Conservation (phyloP, 2,113 vertebrate genomes). For the Actinemys pallida region DNA sequence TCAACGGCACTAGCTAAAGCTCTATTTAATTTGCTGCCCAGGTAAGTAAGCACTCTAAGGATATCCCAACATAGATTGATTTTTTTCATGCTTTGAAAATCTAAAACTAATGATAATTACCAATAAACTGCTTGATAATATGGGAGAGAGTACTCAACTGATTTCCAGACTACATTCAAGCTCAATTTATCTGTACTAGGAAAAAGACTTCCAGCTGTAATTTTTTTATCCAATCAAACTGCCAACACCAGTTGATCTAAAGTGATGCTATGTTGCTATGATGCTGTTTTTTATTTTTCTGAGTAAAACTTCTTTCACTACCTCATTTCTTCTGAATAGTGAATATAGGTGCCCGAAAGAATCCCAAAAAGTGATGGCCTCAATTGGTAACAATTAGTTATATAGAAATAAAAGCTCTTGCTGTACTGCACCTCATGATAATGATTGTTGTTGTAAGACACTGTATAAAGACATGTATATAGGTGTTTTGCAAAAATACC, state of each 20-base stretch:
- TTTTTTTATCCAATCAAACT: neutral
- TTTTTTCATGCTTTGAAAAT: no score
- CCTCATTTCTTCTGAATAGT: neutral
- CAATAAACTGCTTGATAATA: neutral
- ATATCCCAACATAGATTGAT: neutral
- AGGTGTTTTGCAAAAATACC: accelerated
- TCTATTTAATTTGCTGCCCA: neutral
- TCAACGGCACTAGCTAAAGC: neutral
- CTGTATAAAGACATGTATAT: no score
- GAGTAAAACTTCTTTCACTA: neutral
- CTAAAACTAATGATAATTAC: neutral
- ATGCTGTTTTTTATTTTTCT: neutral
- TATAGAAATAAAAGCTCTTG: neutral
- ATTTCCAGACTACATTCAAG: neutral
- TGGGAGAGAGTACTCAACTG: neutral
- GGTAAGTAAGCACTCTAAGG: neutral
- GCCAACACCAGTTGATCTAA: neutral
- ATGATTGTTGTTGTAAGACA: no score
- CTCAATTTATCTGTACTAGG: neutral
- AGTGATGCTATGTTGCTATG: neutral
- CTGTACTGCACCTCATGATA: neutral
- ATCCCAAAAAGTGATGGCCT: no score
- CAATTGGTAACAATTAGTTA: neutral
- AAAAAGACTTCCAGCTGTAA: neutral
- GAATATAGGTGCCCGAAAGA: neutral